Base-by-base conservation (phyloP, 2,888 invertebrate genomes). In the Lacanobia wlatinum region DNA sequence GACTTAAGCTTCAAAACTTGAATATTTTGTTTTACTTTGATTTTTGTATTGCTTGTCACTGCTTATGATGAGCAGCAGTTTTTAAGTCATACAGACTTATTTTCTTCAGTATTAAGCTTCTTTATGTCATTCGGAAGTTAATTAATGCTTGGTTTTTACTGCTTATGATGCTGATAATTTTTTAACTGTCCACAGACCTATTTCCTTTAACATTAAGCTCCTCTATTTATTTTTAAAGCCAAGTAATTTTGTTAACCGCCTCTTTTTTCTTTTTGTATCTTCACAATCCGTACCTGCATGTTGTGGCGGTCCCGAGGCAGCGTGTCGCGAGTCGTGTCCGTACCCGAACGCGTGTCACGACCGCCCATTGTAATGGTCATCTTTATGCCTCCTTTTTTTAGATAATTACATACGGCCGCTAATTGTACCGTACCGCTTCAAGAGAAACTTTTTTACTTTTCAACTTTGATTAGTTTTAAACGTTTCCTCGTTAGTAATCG, bases 331-430 rank as follows among this genome's bases (percentile, higher is more conserved):
- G 84, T 84, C 84, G 84, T 83, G 79, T 78, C 86, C 70, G 46
- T 55, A 23, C 34, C 67, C 38, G 69, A 67, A 75, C 73, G 80
- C 83, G 78, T 75, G 83, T 84, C 86, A 86, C 87, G 86, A 86
- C 80, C 80, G 55, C 8, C 76, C 72, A 73, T 84, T 80, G 86
- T 87, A 87, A 85, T 87, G 87, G 87, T 85, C 87, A 86, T 86
- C 87, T 85, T 85, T 83, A 79, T 78, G 67, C 76, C 75, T 69
- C 66, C 59, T 83, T 78, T 85, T 82, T 85, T 80, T 78, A 80
- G 78, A 87, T 87, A 87, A 87, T 87, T 87, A 87, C 76, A 85
- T 68, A 81, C 70, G 56, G 21, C 73, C 70, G 61, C 83, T 87
- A 87, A 87, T 87, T 87, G 85, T 75, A 70, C 67, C 66, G 78